Percentiles rank a stretch among this genome's conserved stretches.
Conservation (phyloP, 2,113 vertebrate genomes). For the Irena cyanogastra region DNA sequence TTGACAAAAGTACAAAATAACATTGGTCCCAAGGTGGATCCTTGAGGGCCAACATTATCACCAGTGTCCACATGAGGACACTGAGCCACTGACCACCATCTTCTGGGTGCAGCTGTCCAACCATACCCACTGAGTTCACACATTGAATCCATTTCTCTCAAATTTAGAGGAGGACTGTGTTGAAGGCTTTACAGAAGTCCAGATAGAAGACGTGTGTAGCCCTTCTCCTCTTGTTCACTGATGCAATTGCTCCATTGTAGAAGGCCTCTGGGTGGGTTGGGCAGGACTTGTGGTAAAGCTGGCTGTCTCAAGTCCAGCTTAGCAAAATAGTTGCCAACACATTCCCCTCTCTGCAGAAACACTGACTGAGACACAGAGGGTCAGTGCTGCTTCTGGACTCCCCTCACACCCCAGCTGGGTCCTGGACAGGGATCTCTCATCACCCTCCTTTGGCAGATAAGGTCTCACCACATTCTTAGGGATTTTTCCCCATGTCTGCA, state of each 20-base stretch:
- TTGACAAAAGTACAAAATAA: not conserved
- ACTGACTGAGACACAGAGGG: not conserved
- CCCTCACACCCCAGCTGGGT: rapidly evolving
- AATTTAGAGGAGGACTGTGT: not conserved
- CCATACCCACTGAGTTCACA: not conserved
- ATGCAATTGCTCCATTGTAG: not conserved
- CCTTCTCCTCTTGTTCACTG: not conserved
- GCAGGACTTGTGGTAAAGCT: not conserved
- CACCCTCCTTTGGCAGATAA: not conserved
- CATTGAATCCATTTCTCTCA: not conserved
- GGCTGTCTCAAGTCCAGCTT: not conserved
- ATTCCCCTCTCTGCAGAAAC: not conserved
- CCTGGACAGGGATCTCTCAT: not conserved
- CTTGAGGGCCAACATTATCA: not conserved
- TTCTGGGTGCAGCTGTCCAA: not conserved
- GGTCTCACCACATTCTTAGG: not conserved
- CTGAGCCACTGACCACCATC: not conserved
- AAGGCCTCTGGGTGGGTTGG: not conserved
- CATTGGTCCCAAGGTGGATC: not conserved
- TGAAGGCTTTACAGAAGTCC: not conserved
- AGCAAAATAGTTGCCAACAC: not conserved
- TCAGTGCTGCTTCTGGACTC: rapidly evolving
- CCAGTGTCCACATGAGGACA: not conserved
- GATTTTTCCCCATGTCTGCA: not conserved
- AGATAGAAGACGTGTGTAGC: not conserved